Conservation (phyloP, 1,140 invertebrate species). For the Pseudomyrmex dendroicus region DNA sequence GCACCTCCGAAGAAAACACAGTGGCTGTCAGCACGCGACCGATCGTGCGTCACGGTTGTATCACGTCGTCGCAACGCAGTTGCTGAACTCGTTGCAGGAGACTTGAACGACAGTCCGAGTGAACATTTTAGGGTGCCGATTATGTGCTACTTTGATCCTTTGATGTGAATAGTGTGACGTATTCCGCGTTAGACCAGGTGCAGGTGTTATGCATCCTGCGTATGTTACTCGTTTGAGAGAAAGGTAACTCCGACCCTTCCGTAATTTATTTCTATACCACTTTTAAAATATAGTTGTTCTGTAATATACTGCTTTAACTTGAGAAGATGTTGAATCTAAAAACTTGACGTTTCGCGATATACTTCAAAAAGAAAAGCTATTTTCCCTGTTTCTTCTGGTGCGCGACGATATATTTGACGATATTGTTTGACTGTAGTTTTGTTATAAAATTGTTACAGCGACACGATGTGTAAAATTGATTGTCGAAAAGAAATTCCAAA, state of each 20-base stretch:
- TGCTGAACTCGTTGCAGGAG: conserved; percentile 7
- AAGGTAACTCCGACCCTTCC: conserved; percentile 21
- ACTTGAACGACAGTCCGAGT: conserved; percentile 6
- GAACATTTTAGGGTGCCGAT: conserved; percentile 14
- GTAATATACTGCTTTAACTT: too few relatives aligned
- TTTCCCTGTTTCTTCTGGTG: background rate
- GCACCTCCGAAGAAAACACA: conserved; percentile 37
- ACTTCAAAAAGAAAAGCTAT: background rate
- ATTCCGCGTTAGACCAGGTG: background rate
- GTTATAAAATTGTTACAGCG: background rate
- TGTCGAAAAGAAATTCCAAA: background rate
- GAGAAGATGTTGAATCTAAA: too few relatives aligned
- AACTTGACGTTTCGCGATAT: background rate
- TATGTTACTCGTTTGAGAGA: background rate
- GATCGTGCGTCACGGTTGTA: conserved; percentile 29
- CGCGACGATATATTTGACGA: background rate
- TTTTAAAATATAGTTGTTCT: background rate
- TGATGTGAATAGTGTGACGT: background rate
- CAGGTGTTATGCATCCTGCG: conserved; percentile 1
- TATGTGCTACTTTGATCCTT: background rate
- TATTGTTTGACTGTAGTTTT: background rate
- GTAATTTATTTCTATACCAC: background rate
- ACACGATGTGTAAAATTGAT: background rate
- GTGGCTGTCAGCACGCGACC: conserved; percentile 56
- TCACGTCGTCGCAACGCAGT: background rate